Evolutionary conservation across 2,797 vertebrate species (phyloP).

Genomic region (Semaprochilodus insignis): DNA sequence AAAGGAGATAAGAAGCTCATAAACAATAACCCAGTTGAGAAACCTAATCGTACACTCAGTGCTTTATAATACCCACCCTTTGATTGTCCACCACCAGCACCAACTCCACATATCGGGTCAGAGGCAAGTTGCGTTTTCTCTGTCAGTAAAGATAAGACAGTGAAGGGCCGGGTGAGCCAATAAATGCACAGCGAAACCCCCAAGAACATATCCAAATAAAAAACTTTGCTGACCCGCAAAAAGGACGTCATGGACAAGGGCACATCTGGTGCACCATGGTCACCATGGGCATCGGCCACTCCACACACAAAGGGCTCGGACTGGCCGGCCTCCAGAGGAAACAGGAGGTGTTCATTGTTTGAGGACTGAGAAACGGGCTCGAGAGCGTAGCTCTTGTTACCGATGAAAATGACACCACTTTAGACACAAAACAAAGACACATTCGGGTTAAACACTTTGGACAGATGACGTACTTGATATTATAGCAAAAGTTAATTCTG

Average conservation of each 20-base stretch:
- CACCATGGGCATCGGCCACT: conserved; percentile 61
- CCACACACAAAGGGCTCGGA: conserved; percentile 75
- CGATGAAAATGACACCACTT: conserved; percentile 85
- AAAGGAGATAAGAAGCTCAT: conserved; percentile 11
- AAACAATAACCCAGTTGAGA: background rate
- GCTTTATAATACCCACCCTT: conserved; percentile 72
- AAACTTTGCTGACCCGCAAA: conserved; percentile 18
- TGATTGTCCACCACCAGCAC: conserved; percentile 86
- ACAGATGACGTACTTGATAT: too few relatives aligned
- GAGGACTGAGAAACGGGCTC: conserved; percentile 78
- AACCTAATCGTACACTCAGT: background rate
- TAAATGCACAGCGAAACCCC: background rate
- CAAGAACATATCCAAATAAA: background rate
- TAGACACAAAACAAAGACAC: background rate
- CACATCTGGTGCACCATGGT: conserved; percentile 60
- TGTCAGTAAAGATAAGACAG: conserved; percentile 59
- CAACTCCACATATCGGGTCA: conserved; percentile 86
- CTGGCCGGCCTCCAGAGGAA: conserved; percentile 70
- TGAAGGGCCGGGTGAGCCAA: background rate
- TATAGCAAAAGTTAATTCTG: too few relatives aligned
- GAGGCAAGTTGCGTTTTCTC: conserved; percentile 82
- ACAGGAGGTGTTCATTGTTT: conserved; percentile 82
- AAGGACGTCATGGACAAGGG: conserved; percentile 62
- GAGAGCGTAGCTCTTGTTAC: conserved; percentile 78
- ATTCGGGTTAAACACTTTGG: background rate